Evolutionary conservation across 2,113 vertebrate genomes (phyloP).

Genomic region (Ictalurus furcatus): DNA sequence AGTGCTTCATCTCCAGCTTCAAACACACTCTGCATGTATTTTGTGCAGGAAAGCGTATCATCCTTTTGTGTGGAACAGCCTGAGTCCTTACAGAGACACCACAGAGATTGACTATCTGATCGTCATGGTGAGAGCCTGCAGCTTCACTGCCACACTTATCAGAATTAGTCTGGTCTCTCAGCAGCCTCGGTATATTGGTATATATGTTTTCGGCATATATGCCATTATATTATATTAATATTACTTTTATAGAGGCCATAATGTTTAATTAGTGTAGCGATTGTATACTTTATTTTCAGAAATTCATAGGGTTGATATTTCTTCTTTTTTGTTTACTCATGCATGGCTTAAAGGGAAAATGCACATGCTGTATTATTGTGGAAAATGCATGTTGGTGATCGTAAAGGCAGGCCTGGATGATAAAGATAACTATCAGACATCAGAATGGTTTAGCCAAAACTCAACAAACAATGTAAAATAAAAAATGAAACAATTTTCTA

Average conservation of each 20-base stretch:
- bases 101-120: slow-evolving; percentile 52
- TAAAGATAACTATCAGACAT: background rate
- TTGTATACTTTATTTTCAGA: background rate
- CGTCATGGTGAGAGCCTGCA: slow-evolving; percentile 37
- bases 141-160: slow-evolving; percentile 11
- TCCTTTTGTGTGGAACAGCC: slow-evolving; percentile 59
- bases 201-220: background rate
- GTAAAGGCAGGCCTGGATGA: background rate
- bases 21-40: slow-evolving; percentile 41
- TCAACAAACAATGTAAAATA: background rate
- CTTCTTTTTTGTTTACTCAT: background rate
- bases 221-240: background rate
- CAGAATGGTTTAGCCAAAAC: background rate
- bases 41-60: slow-evolving; percentile 55
- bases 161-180: slow-evolving; percentile 16
- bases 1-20: slow-evolving; percentile 29
- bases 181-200: background rate
- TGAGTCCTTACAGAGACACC: slow-evolving; percentile 54
- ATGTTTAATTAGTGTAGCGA: slow-evolving; percentile 7
- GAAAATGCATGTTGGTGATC: background rate
- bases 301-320: background rate
- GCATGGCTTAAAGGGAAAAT: background rate
- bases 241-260: background rate
- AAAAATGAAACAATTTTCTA: background rate
- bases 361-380: background rate